Evolutionary conservation across 1,140 invertebrate species (phyloP), one percentile per base, ranked within the genome.

Genomic region (Macrobrachium nipponense): DNA sequence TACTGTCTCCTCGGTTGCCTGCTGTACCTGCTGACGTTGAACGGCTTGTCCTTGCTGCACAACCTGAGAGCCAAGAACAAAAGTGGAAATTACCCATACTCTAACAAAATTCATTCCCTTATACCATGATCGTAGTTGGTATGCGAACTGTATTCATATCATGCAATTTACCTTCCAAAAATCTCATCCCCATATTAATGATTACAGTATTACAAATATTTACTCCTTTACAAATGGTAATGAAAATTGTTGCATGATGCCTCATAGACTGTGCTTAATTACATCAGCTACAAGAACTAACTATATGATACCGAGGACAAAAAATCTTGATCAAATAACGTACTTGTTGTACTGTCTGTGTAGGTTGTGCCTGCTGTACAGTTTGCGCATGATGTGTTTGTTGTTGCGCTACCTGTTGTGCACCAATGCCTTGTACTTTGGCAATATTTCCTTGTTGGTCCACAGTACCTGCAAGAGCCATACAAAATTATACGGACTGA

Each of bases 391-490:
- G 80, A 23, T 82, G 80, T 64, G 44, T 80, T 58, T 87, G 86
- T 27, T 87, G 86, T 58, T 87, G 86, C 44, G 86, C 86, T 27
- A 82, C 86, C 60, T 87, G 86, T 20, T 64, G 75, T 51, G 80
- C 86, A 61, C 81, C 81, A 79, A 87, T 72, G 17, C 81, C 80
- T 20, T 66, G 79, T 18, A 87, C 80, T 66, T 86, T 86, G 58
- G 82, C 78, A 51, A 77, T 87, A 68, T 87, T 87, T 27, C 84
- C 84, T 62, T 82, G 80, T 51, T 87, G 86, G 8, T 87, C 86
- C 11, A 87, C 86, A 60, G 80, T 79, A 79, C 86, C 86, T 87
- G 73, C 58, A 62, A 78, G 20, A 51, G 8, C 7, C 51, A 51
- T 12, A 51, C 2, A 73, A 11, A 81, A 66, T 36, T 5, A 80